Base-by-base conservation (phyloP, 2,888 invertebrate genomes). In the Drepana falcataria region DNA sequence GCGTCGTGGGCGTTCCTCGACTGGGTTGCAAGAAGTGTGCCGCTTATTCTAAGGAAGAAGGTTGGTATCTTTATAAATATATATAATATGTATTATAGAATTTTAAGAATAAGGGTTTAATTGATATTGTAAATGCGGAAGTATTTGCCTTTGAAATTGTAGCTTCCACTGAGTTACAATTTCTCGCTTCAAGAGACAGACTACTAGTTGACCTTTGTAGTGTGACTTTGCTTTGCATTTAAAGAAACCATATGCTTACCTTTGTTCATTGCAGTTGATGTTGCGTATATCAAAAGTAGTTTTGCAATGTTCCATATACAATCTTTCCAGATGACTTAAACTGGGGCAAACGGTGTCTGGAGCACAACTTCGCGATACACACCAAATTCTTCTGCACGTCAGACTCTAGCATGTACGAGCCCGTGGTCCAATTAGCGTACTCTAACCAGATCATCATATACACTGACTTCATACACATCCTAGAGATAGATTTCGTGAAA, bases 341-440 rank as follows among this genome's bases (percentile, higher is more conserved):
- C 68, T 93, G 93, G 68, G 92, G 94, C 53, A 93, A 94, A 73
- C 87, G 95, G 66, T 98, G 98, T 79, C 88, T 97, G 56, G 94
- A 95, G 75, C 98, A 98, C 81, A 97, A 97, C 75, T 94, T 97
- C 67, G 97, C 97, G 51, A 94, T 98, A 63, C 98, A 98, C 84
- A 97, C 97, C 66, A 96, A 96, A 77, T 97, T 97, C 81, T 96
- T 96, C 76, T 95, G 97, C 68, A 95, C 96, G n/a, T 94, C 95
- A 49, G 96, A 97, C 52, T 95, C 95, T 69, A 97, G 96, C 35
- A 92, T 93, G 80, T 95, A 95, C 71, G 93, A 94, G 67, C 94
- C 95, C 0, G 92, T 93, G 5, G 93, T 94, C 2, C 94, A 94
- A 73, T 85, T 95, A 51, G 93, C 94, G 5, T 94, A 94, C 71